Percentiles rank a stretch among this genome's conserved stretches.
phyloP scores from a whole-genome alignment of 2,797 vertebrate species.

The Cichlasoma orientale region DNA sequence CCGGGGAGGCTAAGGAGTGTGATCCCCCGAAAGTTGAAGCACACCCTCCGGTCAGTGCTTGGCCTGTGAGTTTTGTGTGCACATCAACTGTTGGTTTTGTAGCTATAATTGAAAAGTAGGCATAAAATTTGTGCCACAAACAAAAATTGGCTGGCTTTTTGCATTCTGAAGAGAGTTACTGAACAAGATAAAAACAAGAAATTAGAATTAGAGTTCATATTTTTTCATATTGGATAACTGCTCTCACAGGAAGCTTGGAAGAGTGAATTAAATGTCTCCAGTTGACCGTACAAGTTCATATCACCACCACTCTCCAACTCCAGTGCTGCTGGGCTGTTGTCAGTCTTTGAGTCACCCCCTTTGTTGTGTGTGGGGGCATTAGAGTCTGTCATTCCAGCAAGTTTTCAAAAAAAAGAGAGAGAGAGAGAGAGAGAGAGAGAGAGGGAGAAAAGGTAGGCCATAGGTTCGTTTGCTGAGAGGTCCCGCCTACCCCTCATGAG shows the following conservation, averaged over 20 bases:
- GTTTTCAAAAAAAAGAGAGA: constrained; percentile 48
- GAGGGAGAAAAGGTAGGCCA: constrained; percentile 45
- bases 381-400: constrained; percentile 78
- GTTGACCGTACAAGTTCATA: constrained; percentile 62
- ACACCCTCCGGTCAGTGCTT: too few relatives aligned
- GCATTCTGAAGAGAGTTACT: too few relatives aligned
- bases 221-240: constrained; percentile 56
- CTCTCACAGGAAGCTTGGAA: constrained; percentile 59
- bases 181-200: too few relatives aligned
- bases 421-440: too few relatives aligned
- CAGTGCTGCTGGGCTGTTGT: constrained; percentile 59
- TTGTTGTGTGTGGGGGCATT: constrained; percentile 53
- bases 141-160: too few relatives aligned
- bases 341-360: constrained; percentile 67
- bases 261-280: constrained; percentile 67
- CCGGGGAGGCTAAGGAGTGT: too few relatives aligned
- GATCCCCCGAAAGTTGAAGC: too few relatives aligned
- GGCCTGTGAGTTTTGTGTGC: too few relatives aligned
- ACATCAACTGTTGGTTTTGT: too few relatives aligned
- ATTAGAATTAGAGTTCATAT: constrained; percentile 62
- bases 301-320: constrained; percentile 55
- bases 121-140: too few relatives aligned
- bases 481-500: constrained; percentile 53
- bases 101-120: too few relatives aligned
- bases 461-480: constrained; percentile 63